Conservation (phyloP, 2,888 invertebrate species). For the Ophion ellenae region DNA sequence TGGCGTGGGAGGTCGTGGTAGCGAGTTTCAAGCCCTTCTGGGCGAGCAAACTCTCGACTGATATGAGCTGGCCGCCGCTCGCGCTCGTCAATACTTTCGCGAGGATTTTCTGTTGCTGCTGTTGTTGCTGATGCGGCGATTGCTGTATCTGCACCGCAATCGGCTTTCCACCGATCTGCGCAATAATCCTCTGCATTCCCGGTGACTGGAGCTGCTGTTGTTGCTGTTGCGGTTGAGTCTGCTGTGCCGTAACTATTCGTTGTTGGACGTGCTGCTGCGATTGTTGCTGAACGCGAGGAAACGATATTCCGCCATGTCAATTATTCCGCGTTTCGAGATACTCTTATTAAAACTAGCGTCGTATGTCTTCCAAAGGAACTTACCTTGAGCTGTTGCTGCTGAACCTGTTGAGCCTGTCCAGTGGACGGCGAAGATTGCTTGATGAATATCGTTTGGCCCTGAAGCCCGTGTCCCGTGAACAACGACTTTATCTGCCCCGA, state of each 20-base stretch:
- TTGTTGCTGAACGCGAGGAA: conserved; percentile 73
- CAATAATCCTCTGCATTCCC: conserved; percentile 82
- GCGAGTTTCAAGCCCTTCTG: conserved; percentile 83
- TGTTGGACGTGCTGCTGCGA: conserved; percentile 77
- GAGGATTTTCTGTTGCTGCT: conserved; percentile 85
- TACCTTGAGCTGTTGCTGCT: conserved; percentile 82
- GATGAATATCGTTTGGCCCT: conserved; percentile 82
- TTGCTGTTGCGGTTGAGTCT: conserved; percentile 74
- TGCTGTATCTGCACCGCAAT: conserved; percentile 85
- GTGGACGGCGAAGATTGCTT: conserved; percentile 80
- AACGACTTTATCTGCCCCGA: conserved; percentile 82
- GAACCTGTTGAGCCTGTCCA: conserved; percentile 77
- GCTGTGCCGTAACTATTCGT: conserved; percentile 75
- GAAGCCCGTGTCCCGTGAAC: conserved; percentile 82
- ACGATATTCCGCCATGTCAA: conserved; percentile 4
- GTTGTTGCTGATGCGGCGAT: conserved; percentile 83
- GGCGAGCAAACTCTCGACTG: conserved; percentile 86
- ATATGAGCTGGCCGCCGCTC: conserved; percentile 86
- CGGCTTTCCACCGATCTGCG: conserved; percentile 82
- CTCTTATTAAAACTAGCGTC: neutral
- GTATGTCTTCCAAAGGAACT: neutral
- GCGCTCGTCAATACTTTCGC: conserved; percentile 91
- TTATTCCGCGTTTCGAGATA: neutral
- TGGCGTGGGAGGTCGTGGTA: conserved; percentile 75
- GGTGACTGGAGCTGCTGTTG: conserved; percentile 77